Evolutionary conservation across 2,888 invertebrate species (phyloP), one percentile per base, ranked within the genome.

Genomic region (Xestia ashworthii): DNA sequence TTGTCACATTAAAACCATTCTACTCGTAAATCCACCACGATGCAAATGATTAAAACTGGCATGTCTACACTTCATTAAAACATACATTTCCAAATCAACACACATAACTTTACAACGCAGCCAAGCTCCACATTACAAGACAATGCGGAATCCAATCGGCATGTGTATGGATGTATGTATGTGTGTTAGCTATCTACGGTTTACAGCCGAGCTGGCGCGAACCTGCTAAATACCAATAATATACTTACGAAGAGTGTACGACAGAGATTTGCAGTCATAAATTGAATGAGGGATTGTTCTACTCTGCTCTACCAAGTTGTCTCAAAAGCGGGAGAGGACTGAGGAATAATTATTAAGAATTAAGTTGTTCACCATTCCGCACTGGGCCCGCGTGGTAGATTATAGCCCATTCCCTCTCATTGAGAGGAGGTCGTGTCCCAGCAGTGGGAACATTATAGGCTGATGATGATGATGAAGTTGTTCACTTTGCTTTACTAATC

Each of bases 201-300:
- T 87, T 90, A 92, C 96, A 96, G 95, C 89, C 94, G 90, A 86
- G 83, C 87, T 89, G 91, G 91, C 95, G 81, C 95, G 94, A 92
- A 91, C 93, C 91, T 89, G 88, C 94, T 95, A 95, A 95, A 94
- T 94, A 94, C 93, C 90, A 93, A 94, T 95, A 94, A 93, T 88
- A 92, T 93, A 94, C 94, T 95, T 93, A 94, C 88, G 90, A 89
- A 83, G 96, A 93, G 92, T 95, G 95, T 89, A 86, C 90, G 89
- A 89, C 82, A 70, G 93, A 95, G 96, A 95, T 95, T 95, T 93
- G 93, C 91, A 90, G 90, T 90, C 92, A 91, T 92, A 92, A 93
- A 95, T 95, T 94, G 94, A 95, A 95, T 91, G 92, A 90, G 65
- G 44, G 65, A 65, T 44, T 65, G 65, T 65, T 65, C 65, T 16